Evolutionary conservation across 2,113 vertebrate species (phyloP).

Genomic region (Merops nubicus): DNA sequence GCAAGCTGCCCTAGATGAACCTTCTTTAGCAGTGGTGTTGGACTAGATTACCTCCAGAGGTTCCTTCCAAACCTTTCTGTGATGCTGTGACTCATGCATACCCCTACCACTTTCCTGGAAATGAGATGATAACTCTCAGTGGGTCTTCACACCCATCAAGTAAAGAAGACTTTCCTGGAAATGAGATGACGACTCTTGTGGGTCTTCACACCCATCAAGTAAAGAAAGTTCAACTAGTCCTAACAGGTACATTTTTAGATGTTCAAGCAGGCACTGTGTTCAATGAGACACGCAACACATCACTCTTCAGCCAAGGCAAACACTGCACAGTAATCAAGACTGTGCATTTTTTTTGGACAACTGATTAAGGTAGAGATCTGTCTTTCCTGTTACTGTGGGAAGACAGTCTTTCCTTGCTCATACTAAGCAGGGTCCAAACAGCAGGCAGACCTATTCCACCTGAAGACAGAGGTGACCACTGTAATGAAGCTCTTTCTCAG

Average conservation of each 20-base stretch:
- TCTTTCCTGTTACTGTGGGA: not conserved
- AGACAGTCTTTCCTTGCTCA: not conserved
- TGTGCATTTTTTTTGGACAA: constrained; percentile 29
- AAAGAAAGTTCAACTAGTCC: not conserved
- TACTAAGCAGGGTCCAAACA: not conserved
- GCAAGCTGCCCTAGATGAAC: not conserved
- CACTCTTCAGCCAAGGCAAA: constrained; percentile 15
- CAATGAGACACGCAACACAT: not conserved
- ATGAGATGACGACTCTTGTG: not conserved
- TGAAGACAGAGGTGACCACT: not conserved
- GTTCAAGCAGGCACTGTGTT: not conserved
- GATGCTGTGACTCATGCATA: not conserved
- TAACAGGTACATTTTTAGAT: not conserved
- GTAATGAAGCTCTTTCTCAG: constrained; percentile 35
- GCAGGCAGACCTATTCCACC: not conserved
- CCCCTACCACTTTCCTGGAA: not conserved
- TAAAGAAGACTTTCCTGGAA: not conserved
- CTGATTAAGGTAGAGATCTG: constrained; percentile 35
- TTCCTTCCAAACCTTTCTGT: not conserved
- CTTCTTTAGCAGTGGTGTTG: no score
- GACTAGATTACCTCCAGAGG: not conserved
- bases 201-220: not conserved
- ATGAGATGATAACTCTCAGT: not conserved
- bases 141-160: not conserved
- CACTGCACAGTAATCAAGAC: constrained; percentile 4